Evolutionary conservation across 2,797 vertebrate genomes (phyloP).

Genomic region (Acanthopagrus latus): DNA sequence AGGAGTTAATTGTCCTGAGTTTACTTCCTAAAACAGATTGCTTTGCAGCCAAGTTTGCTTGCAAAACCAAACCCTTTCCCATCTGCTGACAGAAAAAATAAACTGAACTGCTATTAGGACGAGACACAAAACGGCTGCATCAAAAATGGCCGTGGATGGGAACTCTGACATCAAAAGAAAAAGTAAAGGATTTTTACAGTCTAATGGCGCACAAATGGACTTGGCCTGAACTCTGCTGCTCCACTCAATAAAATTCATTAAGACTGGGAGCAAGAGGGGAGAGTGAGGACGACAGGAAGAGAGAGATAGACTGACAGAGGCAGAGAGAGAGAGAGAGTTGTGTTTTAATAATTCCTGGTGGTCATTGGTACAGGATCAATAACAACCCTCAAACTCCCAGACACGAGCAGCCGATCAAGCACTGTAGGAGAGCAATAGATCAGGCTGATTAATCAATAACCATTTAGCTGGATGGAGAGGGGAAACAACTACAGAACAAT

Average conservation of each 20-base stretch:
- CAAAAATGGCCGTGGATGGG: slow-evolving; percentile 38
- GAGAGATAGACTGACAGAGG: slow-evolving; percentile 16
- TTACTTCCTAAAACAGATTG: slow-evolving; percentile 51
- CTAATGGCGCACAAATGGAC: slow-evolving; percentile 78
- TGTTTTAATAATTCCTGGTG: slow-evolving; percentile 84
- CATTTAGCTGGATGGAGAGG: slow-evolving; percentile 81
- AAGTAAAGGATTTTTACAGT: slow-evolving; percentile 69
- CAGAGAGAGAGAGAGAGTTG: slow-evolving; percentile 63
- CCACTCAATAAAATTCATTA: slow-evolving; percentile 84
- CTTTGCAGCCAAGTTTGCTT: slow-evolving; percentile 47
- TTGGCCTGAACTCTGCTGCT: slow-evolving; percentile 73
- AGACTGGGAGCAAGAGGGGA: slow-evolving; percentile 54
- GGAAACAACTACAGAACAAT: slow-evolving; percentile 83
- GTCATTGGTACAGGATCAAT: slow-evolving; percentile 79
- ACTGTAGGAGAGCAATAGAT: slow-evolving; percentile 78
- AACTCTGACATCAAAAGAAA: slow-evolving; percentile 62
- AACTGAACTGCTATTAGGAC: slow-evolving; percentile 28
- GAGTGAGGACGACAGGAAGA: slow-evolving; percentile 38
- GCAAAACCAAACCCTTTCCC: slow-evolving; percentile 47
- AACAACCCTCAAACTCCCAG: slow-evolving; percentile 69
- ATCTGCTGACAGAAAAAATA: slow-evolving; percentile 32
- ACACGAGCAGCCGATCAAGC: slow-evolving; percentile 78
- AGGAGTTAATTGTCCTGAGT: slow-evolving; percentile 40
- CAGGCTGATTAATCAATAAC: slow-evolving; percentile 84
- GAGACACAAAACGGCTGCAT: slow-evolving; percentile 44